Evolutionary conservation across 2,888 invertebrate genomes (phyloP).

Genomic region (Heliconius aoede): DNA sequence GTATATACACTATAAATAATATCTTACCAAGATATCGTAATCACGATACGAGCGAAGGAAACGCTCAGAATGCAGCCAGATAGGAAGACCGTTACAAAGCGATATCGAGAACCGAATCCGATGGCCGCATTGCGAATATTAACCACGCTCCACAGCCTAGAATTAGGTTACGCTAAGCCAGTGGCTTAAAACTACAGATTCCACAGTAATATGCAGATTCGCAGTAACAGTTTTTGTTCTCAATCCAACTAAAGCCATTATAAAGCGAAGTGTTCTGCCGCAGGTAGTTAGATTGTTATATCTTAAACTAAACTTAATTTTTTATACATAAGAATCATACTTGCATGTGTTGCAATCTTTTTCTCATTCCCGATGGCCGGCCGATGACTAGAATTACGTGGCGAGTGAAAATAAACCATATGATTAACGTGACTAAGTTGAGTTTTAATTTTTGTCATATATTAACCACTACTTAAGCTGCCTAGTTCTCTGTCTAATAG

Average conservation of each 20-base stretch:
- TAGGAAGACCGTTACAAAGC: constrained; percentile 75
- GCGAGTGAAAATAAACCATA: constrained; percentile 5
- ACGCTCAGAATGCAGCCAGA: constrained; percentile 71
- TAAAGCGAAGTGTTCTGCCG: neutral
- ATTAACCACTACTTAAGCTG: constrained; percentile 18
- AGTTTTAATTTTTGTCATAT: neutral
- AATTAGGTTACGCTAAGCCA: constrained; percentile 42
- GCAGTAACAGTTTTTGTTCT: constrained; percentile 28
- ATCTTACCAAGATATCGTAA: constrained; percentile 46
- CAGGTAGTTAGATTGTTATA: constrained; percentile 7
- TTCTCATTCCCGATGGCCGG: constrained; percentile 11
- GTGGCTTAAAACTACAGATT: constrained; percentile 31
- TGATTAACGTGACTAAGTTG: neutral
- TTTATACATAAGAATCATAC: neutral
- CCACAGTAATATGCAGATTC: constrained; percentile 24
- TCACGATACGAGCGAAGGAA: constrained; percentile 62
- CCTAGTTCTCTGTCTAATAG: constrained; percentile 22
- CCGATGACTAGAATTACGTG: constrained; percentile 9
- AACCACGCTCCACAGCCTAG: constrained; percentile 65
- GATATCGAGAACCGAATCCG: constrained; percentile 74
- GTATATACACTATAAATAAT: constrained; percentile 46
- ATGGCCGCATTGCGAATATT: constrained; percentile 80
- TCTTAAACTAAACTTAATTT: constrained; percentile 6
- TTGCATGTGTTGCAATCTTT: neutral
- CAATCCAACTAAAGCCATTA: constrained; percentile 29